A percentile compares a stretch with the other conserved stretches of the same genome.
Conservation (phyloP, 2,113 vertebrate species). For the Crotalus helleri region DNA sequence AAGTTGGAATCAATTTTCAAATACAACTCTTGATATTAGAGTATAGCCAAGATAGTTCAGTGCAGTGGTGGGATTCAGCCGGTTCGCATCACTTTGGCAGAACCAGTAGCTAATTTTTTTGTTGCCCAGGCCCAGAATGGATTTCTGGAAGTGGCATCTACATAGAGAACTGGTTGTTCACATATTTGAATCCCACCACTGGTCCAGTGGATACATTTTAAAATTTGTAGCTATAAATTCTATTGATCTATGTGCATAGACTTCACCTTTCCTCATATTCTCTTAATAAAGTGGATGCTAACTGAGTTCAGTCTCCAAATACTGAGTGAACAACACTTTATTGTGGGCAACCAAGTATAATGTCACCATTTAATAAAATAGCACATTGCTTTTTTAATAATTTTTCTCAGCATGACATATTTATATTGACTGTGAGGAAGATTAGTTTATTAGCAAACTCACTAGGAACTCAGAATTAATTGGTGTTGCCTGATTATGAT, state of each 20-base stretch:
- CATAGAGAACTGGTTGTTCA: too few species aligned
- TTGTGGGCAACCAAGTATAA: not conserved
- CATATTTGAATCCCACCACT: too few species aligned
- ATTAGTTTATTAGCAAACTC: conserved; percentile 11
- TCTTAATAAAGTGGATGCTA: too few species aligned
- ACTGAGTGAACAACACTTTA: not conserved
- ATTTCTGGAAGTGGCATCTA: too few species aligned
- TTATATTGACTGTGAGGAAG: conserved; percentile 31
- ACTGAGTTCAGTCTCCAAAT: not conserved
- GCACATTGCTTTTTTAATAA: not conserved
- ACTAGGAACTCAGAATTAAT: conserved; percentile 34
- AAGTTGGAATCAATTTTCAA: conserved; percentile 27
- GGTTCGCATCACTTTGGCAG: too few species aligned
- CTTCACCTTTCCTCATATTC: not conserved
- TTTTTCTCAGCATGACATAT: conserved; percentile 20
- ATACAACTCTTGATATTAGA: conserved; percentile 30
- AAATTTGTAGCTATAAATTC: not conserved
- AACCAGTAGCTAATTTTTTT: too few species aligned
- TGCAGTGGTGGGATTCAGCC: too few species aligned
- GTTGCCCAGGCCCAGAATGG: too few species aligned
- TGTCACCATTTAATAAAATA: conserved; percentile 21
- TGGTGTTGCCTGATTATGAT: conserved; percentile 13
- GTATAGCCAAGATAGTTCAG: not conserved
- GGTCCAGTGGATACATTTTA: conserved; percentile 11
- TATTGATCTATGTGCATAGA: not conserved